Evolutionary conservation across 2,888 invertebrate species (phyloP), one percentile per base, ranked within the genome.

Genomic region (Conus canariensis): DNA sequence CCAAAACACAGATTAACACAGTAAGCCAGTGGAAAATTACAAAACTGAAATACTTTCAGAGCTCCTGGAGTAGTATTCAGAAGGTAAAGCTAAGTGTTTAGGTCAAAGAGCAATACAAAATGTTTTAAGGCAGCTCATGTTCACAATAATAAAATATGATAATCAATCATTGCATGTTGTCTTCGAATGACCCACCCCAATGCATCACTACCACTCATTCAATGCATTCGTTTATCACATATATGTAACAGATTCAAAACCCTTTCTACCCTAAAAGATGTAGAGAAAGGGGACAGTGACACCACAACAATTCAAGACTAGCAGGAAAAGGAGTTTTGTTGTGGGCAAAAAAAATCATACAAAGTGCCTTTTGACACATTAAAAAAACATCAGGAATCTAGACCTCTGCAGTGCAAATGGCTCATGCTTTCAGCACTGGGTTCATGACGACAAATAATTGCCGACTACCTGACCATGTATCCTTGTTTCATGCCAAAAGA

Each of bases 11-110:
- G 12, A 45, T 12, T 80, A 83, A 83, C 82, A 83, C 58, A 83
- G n/a, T 58, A 83, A 83, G 58, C 82, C 58, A 83, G 82, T 83
- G 82, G 58, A 83, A 83, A 83, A 83, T 83, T 56, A 83, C 82
- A 83, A 83, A 83, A 83, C 82, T 58, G 14, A 80, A 80, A 80
- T 83, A 56, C 82, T 83, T 56, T 83, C 25, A 83, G 64, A 16
- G 80, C 80, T 80, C 45, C 9, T 25, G 30, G 16, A 30, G 30
- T 56, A 56, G 56, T 25, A 58, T 19, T 83, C 22, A 58, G n/a
- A 19, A 19, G 8, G 10, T 22, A 19, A 56, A 83, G 19, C 56
- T 9, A 12, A 58, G 58, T 58, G 58, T 25, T 83, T 10, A 45
- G 82, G 77, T 77, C 77, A 25, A 77, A 77, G 30, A 16, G 64